Percentiles rank a stretch among this genome's conserved stretches.
Conservation (phyloP, 2,888 invertebrate species). For the Acanthococcus lagerstroemiae region DNA sequence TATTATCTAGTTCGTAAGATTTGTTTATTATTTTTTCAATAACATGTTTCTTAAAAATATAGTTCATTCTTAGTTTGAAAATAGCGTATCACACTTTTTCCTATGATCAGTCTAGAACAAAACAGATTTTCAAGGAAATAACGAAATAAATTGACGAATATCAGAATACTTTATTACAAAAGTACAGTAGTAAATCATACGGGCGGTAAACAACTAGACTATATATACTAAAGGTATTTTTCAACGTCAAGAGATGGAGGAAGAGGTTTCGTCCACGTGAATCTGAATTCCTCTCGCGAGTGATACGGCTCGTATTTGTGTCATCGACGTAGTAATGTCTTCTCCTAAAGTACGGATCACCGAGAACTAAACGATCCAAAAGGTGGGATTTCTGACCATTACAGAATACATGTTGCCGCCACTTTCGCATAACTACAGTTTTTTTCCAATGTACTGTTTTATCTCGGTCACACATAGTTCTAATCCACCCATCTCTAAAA, state of each 20-base stretch:
- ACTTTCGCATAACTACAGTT: constrained; percentile 47
- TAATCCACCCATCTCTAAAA: constrained; percentile 83
- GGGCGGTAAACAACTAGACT: too few relatives aligned
- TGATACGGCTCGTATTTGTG: constrained; percentile 87
- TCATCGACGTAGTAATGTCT: constrained; percentile 78
- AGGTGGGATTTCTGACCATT: constrained; percentile 65
- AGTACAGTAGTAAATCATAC: too few relatives aligned
- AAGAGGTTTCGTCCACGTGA: constrained; percentile 54
- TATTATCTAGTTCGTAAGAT: too few relatives aligned
- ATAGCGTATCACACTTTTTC: too few relatives aligned
- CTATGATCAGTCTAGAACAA: too few relatives aligned
- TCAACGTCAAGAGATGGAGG: constrained; percentile 6
- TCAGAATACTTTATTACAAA: too few relatives aligned
- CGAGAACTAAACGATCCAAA: constrained; percentile 88
- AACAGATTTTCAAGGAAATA: too few relatives aligned
- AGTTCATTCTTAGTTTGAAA: too few relatives aligned
- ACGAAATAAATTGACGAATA: too few relatives aligned
- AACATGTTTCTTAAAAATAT: too few relatives aligned
- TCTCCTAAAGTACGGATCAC: constrained; percentile 70
- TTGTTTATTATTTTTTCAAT: too few relatives aligned
- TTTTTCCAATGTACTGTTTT: constrained; percentile 70
- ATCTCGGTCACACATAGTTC: constrained; percentile 63
- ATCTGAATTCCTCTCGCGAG: constrained; percentile 56
- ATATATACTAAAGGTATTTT: too few relatives aligned
- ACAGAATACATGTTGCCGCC: constrained; percentile 70